A percentile compares a stretch with the other conserved stretches of the same genome.
Evolutionary conservation across 2,113 vertebrate species (phyloP).

Genomic region (Gobius niger): DNA sequence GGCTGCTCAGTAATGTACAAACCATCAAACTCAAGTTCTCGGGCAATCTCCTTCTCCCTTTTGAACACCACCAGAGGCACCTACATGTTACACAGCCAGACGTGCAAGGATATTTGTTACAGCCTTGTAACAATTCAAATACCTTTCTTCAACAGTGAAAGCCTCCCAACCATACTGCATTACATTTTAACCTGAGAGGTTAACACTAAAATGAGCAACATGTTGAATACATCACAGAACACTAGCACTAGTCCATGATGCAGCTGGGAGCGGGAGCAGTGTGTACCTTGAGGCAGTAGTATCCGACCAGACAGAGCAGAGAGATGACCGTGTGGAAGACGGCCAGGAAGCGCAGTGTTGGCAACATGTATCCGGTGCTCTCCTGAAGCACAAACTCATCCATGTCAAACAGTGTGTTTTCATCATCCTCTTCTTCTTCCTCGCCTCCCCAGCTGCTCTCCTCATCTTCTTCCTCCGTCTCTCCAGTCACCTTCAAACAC

Average conservation of each 20-base stretch:
- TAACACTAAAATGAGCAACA: too few relatives aligned
- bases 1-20: slow-evolving; percentile 97
- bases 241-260: too few relatives aligned
- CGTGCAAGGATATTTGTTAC: background rate
- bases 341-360: slow-evolving; percentile 87
- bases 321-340: slow-evolving; percentile 93
- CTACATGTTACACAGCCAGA: slow-evolving; percentile 56
- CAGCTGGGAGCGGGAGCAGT: background rate
- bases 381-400: slow-evolving; percentile 97
- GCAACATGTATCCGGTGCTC: slow-evolving; percentile 94
- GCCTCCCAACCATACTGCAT: too few relatives aligned
- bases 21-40: slow-evolving; percentile 95
- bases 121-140: too few relatives aligned
- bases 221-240: too few relatives aligned
- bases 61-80: slow-evolving; percentile 97
- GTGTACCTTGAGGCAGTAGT: slow-evolving; percentile 91
- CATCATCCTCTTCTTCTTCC: slow-evolving; percentile 78
- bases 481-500: slow-evolving; percentile 84
- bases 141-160: too few relatives aligned
- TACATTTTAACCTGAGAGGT: too few relatives aligned
- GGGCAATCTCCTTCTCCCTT: slow-evolving; percentile 95
- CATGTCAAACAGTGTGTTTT: slow-evolving; percentile 82
- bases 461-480: slow-evolving; percentile 77
- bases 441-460: slow-evolving; percentile 82
- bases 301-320: slow-evolving; percentile 90